Percentiles rank a stretch among this genome's conserved stretches.
Evolutionary conservation across 2,797 vertebrate species (phyloP).

Genomic region (Siniperca scherzeri): DNA sequence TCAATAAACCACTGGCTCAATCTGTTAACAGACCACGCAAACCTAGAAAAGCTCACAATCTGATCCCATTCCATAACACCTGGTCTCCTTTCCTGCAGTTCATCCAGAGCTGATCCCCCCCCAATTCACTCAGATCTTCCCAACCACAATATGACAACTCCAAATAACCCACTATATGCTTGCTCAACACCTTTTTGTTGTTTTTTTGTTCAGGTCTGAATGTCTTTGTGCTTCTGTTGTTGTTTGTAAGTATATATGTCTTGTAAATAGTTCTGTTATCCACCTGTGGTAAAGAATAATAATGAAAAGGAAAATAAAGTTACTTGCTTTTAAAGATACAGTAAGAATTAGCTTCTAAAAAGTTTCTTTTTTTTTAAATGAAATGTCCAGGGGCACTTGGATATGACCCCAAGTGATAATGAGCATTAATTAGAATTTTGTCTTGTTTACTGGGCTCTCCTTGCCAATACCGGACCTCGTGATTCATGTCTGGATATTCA

Average conservation of each 20-base stretch:
- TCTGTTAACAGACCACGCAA: too few species aligned
- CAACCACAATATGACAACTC: too few species aligned
- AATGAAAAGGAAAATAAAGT: too few species aligned
- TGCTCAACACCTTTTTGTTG: too few species aligned
- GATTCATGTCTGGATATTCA: slow-evolving; percentile 62
- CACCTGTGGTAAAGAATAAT: too few species aligned
- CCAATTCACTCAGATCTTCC: background rate
- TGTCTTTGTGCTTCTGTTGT: too few species aligned
- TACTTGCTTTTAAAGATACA: background rate
- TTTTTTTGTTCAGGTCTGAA: too few species aligned
- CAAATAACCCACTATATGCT: too few species aligned
- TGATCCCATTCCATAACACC: background rate
- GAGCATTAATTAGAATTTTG: slow-evolving; percentile 44
- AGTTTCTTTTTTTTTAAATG: slow-evolving; percentile 16
- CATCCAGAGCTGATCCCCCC: background rate
- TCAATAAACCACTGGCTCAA: too few species aligned
- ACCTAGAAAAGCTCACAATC: background rate
- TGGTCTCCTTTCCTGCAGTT: background rate
- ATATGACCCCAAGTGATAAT: slow-evolving; percentile 46
- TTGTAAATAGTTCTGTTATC: too few species aligned
- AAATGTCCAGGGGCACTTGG: slow-evolving; percentile 29
- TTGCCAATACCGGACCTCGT: slow-evolving; percentile 50
- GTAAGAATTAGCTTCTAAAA: background rate
- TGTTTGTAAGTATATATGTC: too few species aligned
- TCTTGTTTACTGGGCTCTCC: slow-evolving; percentile 44